These are phyloP conservation scores for Sisyra terminalis DNA, from an alignment of 2,888 invertebrate species.

Conservation along the genomic window DNA sequence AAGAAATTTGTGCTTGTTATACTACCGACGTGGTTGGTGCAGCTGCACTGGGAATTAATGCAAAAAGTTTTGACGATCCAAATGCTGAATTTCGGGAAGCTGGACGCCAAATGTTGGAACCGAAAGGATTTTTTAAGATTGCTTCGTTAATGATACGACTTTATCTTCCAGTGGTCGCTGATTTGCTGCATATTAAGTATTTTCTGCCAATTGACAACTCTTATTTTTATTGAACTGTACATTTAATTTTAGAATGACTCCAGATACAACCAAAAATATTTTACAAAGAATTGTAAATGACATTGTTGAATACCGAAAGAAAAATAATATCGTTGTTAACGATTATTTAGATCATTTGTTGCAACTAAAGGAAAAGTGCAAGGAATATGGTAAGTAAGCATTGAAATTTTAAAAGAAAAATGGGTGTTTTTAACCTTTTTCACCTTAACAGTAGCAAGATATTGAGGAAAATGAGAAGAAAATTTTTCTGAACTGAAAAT, in stretches of 20 bases:
- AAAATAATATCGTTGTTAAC: constrained; percentile 18
- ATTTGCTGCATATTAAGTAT: neutral
- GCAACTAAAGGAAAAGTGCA: constrained; percentile 14
- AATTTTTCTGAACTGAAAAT: too few species aligned
- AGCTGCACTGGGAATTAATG: constrained; percentile 23
- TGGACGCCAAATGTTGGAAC: neutral
- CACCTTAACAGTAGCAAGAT: too few species aligned
- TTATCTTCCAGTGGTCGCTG: neutral
- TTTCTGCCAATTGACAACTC: neutral
- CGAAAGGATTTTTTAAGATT: neutral
- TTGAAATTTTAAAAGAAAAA: too few species aligned
- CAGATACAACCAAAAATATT: constrained; percentile 16
- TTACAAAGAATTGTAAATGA: constrained; percentile 18
- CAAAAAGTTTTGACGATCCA: constrained; percentile 19
- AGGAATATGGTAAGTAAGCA: constrained; percentile 8
- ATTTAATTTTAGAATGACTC: constrained; percentile 4
- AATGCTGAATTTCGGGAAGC: constrained; percentile 14
- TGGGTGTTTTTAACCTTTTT: too few species aligned
- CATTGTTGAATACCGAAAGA: constrained; percentile 20
- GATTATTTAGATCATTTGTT: constrained; percentile 24
- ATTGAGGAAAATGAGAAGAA: too few species aligned
- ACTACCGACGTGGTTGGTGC: constrained; percentile 24
- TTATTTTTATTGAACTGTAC: neutral
- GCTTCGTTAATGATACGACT: neutral
- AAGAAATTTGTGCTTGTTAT: constrained; percentile 21